Percentiles rank a stretch among this genome's conserved stretches.
Conservation (phyloP, 1,140 invertebrate species). For the Brachionus rubens region DNA sequence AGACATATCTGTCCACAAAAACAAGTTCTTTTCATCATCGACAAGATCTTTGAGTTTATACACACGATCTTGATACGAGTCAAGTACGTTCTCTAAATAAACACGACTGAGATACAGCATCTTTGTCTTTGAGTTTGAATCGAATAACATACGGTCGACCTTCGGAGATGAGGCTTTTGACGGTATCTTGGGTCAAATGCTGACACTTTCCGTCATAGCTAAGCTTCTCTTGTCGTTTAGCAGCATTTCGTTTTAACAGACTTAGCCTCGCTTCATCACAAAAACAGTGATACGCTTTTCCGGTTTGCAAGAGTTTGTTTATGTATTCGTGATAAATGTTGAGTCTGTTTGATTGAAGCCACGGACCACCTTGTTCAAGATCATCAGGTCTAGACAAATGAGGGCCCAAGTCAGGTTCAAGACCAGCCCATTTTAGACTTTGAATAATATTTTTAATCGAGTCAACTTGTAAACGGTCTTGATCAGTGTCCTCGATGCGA, state of each 20-base stretch:
- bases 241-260: conserved; percentile 75
- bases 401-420: conserved; percentile 83
- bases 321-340: conserved; percentile 64
- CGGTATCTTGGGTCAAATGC: conserved; percentile 67
- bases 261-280: conserved; percentile 77
- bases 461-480: conserved; percentile 50
- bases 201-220: conserved; percentile 93
- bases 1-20: conserved; percentile 38
- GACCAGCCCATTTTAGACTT: conserved; percentile 79
- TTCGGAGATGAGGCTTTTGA: conserved; percentile 58
- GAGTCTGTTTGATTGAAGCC: conserved; percentile 71
- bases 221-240: conserved; percentile 69
- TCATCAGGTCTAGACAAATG: conserved; percentile 47
- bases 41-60: conserved; percentile 24
- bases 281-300: conserved; percentile 82
- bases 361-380: not conserved
- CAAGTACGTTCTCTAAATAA: conserved; percentile 18
- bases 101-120: conserved; percentile 54
- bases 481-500: conserved; percentile 93
- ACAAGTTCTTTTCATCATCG: conserved; percentile 30
- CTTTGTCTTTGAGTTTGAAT: conserved; percentile 71
- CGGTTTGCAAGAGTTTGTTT: conserved; percentile 63
- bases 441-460: conserved; percentile 72
- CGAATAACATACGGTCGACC: conserved; percentile 73
- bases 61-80: conserved; percentile 3